phyloP scores from a whole-genome alignment of 2,113 vertebrate species.

The Ochotona curzoniae region DNA sequence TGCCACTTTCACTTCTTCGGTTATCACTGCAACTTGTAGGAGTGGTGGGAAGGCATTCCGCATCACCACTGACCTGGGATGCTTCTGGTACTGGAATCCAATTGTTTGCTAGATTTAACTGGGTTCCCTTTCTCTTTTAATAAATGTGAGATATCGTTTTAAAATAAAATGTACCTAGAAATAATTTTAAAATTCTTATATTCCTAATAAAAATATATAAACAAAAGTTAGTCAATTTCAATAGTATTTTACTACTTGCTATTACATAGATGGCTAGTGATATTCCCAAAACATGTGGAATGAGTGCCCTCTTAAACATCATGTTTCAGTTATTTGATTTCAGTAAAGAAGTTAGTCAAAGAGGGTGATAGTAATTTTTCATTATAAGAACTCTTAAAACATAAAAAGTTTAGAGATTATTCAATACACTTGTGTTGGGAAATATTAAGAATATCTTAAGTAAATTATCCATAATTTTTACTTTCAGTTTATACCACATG shows the following conservation, averaged over 20 bases:
- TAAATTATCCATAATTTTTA: not conserved
- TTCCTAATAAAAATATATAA: constrained; percentile 1
- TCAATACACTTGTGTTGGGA: not conserved
- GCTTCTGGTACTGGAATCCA: too few relatives aligned
- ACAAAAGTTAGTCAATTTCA: not conserved
- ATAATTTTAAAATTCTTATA: not conserved
- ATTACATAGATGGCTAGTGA: not conserved
- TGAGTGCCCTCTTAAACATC: not conserved
- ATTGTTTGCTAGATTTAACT: too few relatives aligned
- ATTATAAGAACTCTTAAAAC: not conserved
- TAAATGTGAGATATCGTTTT: constrained; percentile 12
- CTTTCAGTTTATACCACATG: not conserved
- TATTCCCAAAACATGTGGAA: not conserved
- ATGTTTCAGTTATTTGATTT: not conserved
- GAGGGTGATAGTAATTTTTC: not conserved
- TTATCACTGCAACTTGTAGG: too few relatives aligned
- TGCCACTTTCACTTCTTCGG: too few relatives aligned
- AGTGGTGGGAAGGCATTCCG: too few relatives aligned
- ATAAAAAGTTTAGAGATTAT: not conserved
- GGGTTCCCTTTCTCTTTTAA: too few relatives aligned
- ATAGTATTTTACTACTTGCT: not conserved
- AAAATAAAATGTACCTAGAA: constrained; percentile 44
- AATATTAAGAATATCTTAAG: not conserved
- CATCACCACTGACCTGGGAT: too few relatives aligned
- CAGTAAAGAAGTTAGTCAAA: not conserved